These are phyloP conservation scores for Erebia ligea DNA, from an alignment of 2,888 invertebrate genomes.

Conservation along the genomic window DNA sequence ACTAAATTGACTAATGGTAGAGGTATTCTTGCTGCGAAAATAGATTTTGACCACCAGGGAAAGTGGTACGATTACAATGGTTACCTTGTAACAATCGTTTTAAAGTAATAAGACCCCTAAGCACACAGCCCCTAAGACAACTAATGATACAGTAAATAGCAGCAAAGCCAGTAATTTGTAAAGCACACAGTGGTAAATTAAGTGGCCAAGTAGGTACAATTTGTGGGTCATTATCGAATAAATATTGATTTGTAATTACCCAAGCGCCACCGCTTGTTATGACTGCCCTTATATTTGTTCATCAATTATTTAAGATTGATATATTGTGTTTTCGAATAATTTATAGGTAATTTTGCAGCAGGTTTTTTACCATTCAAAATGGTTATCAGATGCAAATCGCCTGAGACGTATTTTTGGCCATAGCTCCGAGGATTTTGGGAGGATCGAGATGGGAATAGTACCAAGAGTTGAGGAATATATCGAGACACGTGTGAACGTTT, in stretches of 20 bases:
- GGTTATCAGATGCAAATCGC: too few relatives aligned
- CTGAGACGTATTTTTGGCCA: too few relatives aligned
- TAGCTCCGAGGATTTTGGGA: too few relatives aligned
- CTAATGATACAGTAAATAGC: not conserved
- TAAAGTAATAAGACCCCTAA: not conserved
- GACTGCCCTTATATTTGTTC: not conserved
- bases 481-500: too few relatives aligned
- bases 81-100: too few relatives aligned
- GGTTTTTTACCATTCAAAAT: too few relatives aligned
- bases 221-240: constrained; percentile 56
- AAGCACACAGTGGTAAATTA: constrained; percentile 45
- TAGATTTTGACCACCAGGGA: too few relatives aligned
- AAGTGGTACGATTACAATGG: too few relatives aligned
- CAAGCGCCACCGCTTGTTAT: not conserved
- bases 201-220: constrained; percentile 27
- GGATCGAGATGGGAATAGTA: too few relatives aligned
- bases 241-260: constrained; percentile 53
- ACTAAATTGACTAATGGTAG: too few relatives aligned
- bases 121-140: not conserved
- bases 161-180: constrained; percentile 23
- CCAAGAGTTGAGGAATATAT: too few relatives aligned
- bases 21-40: too few relatives aligned
- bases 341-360: not conserved
- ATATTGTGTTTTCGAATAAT: not conserved
- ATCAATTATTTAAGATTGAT: not conserved